These are phyloP conservation scores for Drosophila teissieri DNA, from an alignment of 1,140 invertebrate species.

Conservation along the genomic window DNA sequence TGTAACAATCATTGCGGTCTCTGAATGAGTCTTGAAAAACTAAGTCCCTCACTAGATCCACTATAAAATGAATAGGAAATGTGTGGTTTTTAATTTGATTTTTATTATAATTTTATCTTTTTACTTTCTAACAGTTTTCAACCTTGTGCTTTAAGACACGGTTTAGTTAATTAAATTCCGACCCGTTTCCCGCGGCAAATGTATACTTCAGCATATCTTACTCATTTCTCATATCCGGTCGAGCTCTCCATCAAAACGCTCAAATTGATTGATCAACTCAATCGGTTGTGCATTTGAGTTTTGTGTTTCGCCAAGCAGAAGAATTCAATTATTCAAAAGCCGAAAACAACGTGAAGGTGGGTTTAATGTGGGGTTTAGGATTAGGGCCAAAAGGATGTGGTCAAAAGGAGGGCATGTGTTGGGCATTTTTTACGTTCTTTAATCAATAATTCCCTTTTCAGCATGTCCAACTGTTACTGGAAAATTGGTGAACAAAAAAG, in stretches of 20 bases:
- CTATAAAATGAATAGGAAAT: not conserved
- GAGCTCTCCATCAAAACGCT: slow-evolving; percentile 11
- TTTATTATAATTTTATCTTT: no score
- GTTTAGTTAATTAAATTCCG: slow-evolving; percentile 6
- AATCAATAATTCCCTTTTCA: slow-evolving; percentile 44
- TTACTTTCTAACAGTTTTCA: no score
- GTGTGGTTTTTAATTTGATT: no score
- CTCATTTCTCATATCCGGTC: slow-evolving; percentile 36
- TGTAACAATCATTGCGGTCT: not conserved
- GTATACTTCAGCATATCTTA: slow-evolving; percentile 13
- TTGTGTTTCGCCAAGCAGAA: slow-evolving; percentile 75
- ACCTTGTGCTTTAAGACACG: not conserved
- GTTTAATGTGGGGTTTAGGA: not conserved
- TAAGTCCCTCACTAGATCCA: no score
- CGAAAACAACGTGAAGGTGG: slow-evolving; percentile 58
- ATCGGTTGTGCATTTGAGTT: slow-evolving; percentile 65
- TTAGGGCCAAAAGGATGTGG: slow-evolving; percentile 13
- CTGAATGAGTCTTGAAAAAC: no score
- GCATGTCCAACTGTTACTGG: slow-evolving; percentile 33
- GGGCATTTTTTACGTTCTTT: slow-evolving; percentile 10
- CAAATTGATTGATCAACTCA: slow-evolving; percentile 74
- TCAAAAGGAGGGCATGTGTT: not conserved
- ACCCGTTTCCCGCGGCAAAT: not conserved
- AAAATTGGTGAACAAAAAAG: slow-evolving; percentile 18
- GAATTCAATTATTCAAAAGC: slow-evolving; percentile 75